These are phyloP conservation scores for Eudorcas thomsonii DNA, from an alignment of 2,113 vertebrate genomes.

Conservation along the genomic window DNA sequence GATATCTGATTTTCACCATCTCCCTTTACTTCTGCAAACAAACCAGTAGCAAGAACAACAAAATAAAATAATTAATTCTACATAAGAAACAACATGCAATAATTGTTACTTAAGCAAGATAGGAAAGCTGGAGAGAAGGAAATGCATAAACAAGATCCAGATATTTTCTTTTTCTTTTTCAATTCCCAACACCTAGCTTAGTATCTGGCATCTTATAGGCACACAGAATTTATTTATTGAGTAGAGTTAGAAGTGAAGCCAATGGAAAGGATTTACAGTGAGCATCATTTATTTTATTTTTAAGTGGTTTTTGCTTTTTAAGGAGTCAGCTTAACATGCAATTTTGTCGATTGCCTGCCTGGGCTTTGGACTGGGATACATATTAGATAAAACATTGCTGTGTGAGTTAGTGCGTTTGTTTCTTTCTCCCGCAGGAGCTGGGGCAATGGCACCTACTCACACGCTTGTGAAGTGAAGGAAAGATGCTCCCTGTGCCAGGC, in stretches of 20 bases:
- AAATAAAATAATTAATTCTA: neutral
- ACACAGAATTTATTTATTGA: neutral
- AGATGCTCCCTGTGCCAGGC: rapidly evolving
- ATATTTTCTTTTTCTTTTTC: neutral
- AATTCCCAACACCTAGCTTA: neutral
- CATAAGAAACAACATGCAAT: neutral
- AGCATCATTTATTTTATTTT: neutral
- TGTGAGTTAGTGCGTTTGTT: neutral
- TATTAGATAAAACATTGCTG: neutral
- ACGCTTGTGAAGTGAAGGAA: neutral
- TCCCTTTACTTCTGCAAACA: neutral
- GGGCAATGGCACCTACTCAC: rapidly evolving
- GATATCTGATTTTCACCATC: neutral
- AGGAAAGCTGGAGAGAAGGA: neutral
- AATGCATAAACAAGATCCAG: neutral
- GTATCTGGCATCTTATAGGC: neutral
- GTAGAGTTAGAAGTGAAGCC: neutral
- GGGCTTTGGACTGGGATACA: neutral
- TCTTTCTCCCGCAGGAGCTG: neutral
- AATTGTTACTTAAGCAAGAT: neutral
- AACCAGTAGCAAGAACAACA: neutral
- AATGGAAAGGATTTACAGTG: neutral
- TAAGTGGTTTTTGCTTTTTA: neutral
- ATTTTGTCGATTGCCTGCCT: neutral
- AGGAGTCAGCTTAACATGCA: neutral